Base-by-base conservation (phyloP, 2,888 invertebrate genomes). In the Cataglyphis cursor region DNA sequence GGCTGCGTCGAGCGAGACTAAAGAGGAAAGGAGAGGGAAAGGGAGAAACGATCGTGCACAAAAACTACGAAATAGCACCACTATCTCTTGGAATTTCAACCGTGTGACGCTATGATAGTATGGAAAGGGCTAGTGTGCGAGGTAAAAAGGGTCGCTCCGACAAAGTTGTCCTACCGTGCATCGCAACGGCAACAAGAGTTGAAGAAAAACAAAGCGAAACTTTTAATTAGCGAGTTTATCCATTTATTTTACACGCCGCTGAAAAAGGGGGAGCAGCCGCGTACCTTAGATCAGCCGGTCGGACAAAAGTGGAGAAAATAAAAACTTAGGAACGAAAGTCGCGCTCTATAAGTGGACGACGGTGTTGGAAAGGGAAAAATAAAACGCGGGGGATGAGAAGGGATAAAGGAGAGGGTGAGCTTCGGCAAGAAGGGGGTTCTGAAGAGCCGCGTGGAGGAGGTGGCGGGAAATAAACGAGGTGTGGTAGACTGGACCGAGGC, bases 191-290 rank as follows among this genome's bases (percentile, higher is more conserved):
- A n/a, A 41, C 41, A 73, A 31, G 73, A 31, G 12, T 9, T 31
- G 38, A 15, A 59, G 80, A 65, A 48, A 61, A 83, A 54, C 48
- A 72, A 51, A 51, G 85, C 76, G 90, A 90, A 93, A 93, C 91
- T 94, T 93, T 94, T 93, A 93, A 94, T 94, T 94, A 93, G 93
- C 90, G 89, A 91, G 91, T 92, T 93, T 92, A 92, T 93, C 90
- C 92, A 90, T 93, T 93, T 92, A 92, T 92, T 59, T 87, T 89
- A 87, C 85, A 89, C 88, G 85, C 87, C 85, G 83, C 76, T 90
- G 87, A 91, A 91, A 92, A 78, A 12, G 31, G 24, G 24, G 87
- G 89, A 91, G 85, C 89, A 84, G 84, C 85, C 85, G 84, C 24
- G 24, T 0, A 75, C 73, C 66, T 87, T 68, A 51, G 70, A 51